A percentile compares a stretch with the other conserved stretches of the same genome.
These are phyloP conservation scores for Andricus curvator DNA, from an alignment of 2,888 invertebrate genomes.

Conservation along the genomic window DNA sequence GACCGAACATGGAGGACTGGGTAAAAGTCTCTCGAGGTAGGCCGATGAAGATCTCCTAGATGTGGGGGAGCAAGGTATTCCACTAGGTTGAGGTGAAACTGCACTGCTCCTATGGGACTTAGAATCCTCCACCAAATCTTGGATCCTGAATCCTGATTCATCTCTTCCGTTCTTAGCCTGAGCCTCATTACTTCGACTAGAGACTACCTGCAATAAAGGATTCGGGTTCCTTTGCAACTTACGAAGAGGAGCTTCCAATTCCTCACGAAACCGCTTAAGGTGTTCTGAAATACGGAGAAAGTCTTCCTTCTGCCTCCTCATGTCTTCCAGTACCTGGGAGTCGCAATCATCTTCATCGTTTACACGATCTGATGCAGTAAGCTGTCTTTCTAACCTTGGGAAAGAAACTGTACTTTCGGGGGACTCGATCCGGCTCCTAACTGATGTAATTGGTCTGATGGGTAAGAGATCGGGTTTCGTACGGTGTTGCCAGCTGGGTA, in stretches of 20 bases:
- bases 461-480: slow-evolving; percentile 50
- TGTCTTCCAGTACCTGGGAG: slow-evolving; percentile 53
- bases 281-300: background rate
- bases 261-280: background rate
- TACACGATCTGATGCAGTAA: slow-evolving; percentile 46
- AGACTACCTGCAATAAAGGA: slow-evolving; percentile 49
- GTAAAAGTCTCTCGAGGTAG: slow-evolving; percentile 83
- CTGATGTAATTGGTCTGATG: slow-evolving; percentile 37
- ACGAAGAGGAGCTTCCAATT: background rate
- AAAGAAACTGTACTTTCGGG: slow-evolving; percentile 68
- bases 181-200: slow-evolving; percentile 65
- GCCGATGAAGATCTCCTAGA: slow-evolving; percentile 65
- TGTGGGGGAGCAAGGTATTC: slow-evolving; percentile 79
- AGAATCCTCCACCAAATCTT: slow-evolving; percentile 48
- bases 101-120: slow-evolving; percentile 63
- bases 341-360: slow-evolving; percentile 63
- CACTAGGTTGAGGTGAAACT: slow-evolving; percentile 86
- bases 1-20: slow-evolving; percentile 84
- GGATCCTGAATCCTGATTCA: slow-evolving; percentile 42
- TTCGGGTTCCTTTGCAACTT: slow-evolving; percentile 39
- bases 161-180: slow-evolving; percentile 59
- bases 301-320: slow-evolving; percentile 53
- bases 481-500: slow-evolving; percentile 64
- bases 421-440: slow-evolving; percentile 64
- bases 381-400: slow-evolving; percentile 50